Evolutionary conservation across 2,797 vertebrate species (phyloP).

Genomic region (Microhierax caerulescens): DNA sequence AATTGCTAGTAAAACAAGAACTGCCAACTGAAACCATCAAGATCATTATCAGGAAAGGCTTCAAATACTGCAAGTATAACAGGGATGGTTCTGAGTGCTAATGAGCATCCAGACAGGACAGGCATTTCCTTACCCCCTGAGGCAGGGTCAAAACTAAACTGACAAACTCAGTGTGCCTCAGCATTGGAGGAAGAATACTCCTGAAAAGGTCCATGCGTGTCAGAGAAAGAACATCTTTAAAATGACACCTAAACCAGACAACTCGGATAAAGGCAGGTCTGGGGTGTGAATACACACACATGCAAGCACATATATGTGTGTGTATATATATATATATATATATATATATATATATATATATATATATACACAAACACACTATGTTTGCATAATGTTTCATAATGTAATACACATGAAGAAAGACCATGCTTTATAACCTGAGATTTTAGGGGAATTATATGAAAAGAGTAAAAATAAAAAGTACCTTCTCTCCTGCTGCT

Average conservation of each 20-base stretch:
- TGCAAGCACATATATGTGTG: neutral
- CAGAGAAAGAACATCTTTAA: conserved; percentile 10
- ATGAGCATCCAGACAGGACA: conserved; percentile 52
- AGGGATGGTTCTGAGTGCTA: conserved; percentile 35
- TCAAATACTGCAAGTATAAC: conserved; percentile 48
- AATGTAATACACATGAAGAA: neutral
- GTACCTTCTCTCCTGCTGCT: neutral
- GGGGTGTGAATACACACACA: neutral
- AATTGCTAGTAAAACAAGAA: conserved; percentile 46
- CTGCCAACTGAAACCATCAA: conserved; percentile 43
- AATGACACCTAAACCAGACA: neutral
- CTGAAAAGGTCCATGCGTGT: conserved; percentile 33
- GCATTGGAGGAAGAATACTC: neutral
- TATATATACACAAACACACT: neutral
- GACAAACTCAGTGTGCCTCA: conserved; percentile 26
- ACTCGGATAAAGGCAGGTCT: neutral
- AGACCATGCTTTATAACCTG: neutral
- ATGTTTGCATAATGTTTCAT: neutral
- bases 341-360: neutral
- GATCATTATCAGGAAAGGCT: conserved; percentile 59
- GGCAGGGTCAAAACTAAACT: conserved; percentile 46
- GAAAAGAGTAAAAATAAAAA: neutral
- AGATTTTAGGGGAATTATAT: neutral
- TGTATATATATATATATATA: too few relatives aligned
- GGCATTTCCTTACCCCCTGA: conserved; percentile 17